These are phyloP conservation scores for Drosophila barbarae DNA, from an alignment of 2,888 invertebrate genomes.

Conservation along the genomic window DNA sequence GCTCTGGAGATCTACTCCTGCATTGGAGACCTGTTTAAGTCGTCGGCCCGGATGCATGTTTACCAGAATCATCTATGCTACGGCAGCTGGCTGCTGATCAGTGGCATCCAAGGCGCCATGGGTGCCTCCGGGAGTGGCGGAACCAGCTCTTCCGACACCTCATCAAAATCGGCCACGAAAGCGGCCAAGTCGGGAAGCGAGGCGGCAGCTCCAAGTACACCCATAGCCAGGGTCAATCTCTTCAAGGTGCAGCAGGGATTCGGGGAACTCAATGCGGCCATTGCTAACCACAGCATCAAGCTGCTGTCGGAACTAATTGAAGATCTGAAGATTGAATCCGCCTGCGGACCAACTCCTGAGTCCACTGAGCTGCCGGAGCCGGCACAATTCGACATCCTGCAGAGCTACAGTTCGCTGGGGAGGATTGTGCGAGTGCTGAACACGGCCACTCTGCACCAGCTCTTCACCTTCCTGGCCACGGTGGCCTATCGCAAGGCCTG, in stretches of 20 bases:
- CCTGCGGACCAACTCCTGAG: conserved; percentile 51
- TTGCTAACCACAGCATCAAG: conserved; percentile 91
- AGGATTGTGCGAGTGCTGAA: conserved; percentile 81
- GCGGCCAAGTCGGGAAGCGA: conserved; percentile 52
- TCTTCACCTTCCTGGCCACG: conserved; percentile 93
- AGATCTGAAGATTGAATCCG: conserved; percentile 79
- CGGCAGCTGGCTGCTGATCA: conserved; percentile 92
- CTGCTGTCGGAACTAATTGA: conserved; percentile 81
- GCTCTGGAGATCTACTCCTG: conserved; percentile 91
- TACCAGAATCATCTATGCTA: conserved; percentile 94
- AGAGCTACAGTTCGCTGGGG: conserved; percentile 79
- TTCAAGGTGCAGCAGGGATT: conserved; percentile 91
- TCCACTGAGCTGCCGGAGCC: conserved; percentile 71
- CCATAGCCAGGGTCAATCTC: conserved; percentile 83
- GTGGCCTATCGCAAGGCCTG: conserved; percentile 95
- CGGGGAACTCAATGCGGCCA: conserved; percentile 92
- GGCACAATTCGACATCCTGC: conserved; percentile 79
- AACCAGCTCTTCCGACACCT: conserved; percentile 77
- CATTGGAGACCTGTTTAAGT: conserved; percentile 89
- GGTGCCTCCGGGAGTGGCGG: conserved; percentile 84
- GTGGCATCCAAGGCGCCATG: conserved; percentile 91
- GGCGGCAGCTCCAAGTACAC: conserved; percentile 66
- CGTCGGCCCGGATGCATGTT: conserved; percentile 91
- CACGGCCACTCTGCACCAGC: conserved; percentile 81
- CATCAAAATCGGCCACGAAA: conserved; percentile 79